Conservation (phyloP, 2,797 vertebrate species). For the Botia kubotai region DNA sequence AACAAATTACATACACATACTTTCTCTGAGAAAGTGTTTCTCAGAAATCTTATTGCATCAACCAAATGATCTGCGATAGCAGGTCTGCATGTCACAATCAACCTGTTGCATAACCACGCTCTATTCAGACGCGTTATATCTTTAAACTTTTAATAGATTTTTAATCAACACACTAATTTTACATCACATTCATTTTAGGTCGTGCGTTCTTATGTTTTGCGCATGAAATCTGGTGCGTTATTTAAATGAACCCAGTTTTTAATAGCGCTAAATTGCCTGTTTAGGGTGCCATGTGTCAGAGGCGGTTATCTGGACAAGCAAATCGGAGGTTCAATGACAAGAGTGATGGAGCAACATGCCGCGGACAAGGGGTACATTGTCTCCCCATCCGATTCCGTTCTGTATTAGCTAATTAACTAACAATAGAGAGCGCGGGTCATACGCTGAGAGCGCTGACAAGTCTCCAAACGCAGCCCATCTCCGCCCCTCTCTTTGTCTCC, state of each 20-base stretch:
- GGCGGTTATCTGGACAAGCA: not conserved
- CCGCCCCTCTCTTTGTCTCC: slow-evolving; percentile 41
- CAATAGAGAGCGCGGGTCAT: slow-evolving; percentile 7
- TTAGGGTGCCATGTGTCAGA: not conserved
- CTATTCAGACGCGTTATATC: not conserved
- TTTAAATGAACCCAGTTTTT: not conserved
- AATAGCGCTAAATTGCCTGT: not conserved
- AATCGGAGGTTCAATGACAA: slow-evolving; percentile 37
- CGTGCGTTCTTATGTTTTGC: not conserved
- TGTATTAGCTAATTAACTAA: slow-evolving; percentile 44
- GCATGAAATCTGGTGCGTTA: not conserved
- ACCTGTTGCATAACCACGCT: slow-evolving; percentile 17
- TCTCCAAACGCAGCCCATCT: slow-evolving; percentile 40
- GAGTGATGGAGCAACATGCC: slow-evolving; percentile 55
- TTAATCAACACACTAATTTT: not conserved
- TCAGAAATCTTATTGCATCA: slow-evolving; percentile 17
- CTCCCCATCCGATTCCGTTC: slow-evolving; percentile 15
- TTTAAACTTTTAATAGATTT: not conserved
- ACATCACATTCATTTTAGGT: too few relatives aligned
- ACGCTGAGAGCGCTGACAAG: slow-evolving; percentile 14
- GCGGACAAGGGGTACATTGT: slow-evolving; percentile 40
- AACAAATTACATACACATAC: not conserved
- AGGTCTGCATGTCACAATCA: slow-evolving; percentile 15
- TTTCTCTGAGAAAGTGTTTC: not conserved
- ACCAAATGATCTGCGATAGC: not conserved